Percentiles rank a stretch among this genome's conserved stretches.
Conservation (phyloP, 2,888 invertebrate genomes). For the Odontomyia ornata region DNA sequence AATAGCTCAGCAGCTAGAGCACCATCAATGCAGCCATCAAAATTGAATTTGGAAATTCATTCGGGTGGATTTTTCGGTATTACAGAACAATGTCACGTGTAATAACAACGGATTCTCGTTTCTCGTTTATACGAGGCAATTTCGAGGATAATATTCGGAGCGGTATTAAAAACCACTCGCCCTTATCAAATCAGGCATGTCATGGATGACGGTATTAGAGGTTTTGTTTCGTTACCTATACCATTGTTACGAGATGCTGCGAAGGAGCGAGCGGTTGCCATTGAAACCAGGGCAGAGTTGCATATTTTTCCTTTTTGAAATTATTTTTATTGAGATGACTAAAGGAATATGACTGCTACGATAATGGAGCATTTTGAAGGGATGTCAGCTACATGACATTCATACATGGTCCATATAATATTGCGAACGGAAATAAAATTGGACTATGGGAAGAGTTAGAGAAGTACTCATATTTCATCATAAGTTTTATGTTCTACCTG, state of each 20-base stretch:
- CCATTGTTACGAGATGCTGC: neutral
- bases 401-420: conserved; percentile 8
- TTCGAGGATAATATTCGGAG: conserved; percentile 26
- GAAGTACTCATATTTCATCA: conserved; percentile 42
- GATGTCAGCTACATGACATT: neutral
- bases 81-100: neutral
- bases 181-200: conserved; percentile 37
- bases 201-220: conserved; percentile 11
- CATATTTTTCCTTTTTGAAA: conserved; percentile 3
- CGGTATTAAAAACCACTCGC: conserved; percentile 37
- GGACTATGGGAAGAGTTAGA: neutral
- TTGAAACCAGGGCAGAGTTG: conserved; percentile 4
- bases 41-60: conserved; percentile 41
- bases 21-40: conserved; percentile 7
- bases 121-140: conserved; percentile 29
- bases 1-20: conserved; percentile 12
- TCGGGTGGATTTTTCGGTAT: neutral
- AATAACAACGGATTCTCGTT: conserved; percentile 10
- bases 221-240: neutral
- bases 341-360: neutral
- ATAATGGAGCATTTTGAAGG: neutral
- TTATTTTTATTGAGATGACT: neutral
- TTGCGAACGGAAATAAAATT: conserved; percentile 35
- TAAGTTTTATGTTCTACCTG: conserved; percentile 40
- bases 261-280: neutral